Evolutionary conservation across 30 jellyfish, hydroid and myxozoan genomes (phyloP).

Genomic region (Pseudorhiza aurosa): DNA sequence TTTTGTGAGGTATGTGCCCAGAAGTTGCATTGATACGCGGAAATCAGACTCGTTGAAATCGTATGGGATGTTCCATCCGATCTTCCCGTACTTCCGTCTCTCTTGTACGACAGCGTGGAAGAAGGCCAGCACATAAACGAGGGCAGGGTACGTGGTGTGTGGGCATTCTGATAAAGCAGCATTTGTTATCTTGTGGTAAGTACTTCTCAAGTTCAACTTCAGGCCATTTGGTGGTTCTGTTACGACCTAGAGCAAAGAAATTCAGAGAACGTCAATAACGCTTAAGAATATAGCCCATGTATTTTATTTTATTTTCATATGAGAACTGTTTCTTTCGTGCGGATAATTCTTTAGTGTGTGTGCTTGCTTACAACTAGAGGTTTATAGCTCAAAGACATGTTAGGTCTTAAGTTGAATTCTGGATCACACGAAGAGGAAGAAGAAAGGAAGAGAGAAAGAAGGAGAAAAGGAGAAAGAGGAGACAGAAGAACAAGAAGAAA

Average conservation of each 20-base stretch:
- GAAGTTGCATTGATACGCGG: slow-evolving; percentile 94
- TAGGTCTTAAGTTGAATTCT: too few species aligned
- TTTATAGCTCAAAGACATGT: too few species aligned
- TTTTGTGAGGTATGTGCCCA: slow-evolving; percentile 83
- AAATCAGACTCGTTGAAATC: slow-evolving; percentile 95
- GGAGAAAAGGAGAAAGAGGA: too few species aligned
- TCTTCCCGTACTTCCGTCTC: slow-evolving; percentile 91
- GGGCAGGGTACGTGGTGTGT: slow-evolving; percentile 89
- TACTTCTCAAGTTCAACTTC: slow-evolving; percentile 87
- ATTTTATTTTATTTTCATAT: too few species aligned
- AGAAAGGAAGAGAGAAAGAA: too few species aligned
- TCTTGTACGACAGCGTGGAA: slow-evolving; percentile 98
- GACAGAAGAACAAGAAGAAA: too few species aligned
- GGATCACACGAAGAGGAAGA: too few species aligned
- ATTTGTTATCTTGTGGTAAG: slow-evolving; percentile 79
- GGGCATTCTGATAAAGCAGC: slow-evolving; percentile 81
- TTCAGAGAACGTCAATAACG: too few species aligned
- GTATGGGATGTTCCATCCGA: slow-evolving; percentile 93
- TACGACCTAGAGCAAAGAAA: slow-evolving; percentile 77
- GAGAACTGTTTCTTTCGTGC: too few species aligned
- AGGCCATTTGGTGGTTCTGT: slow-evolving; percentile 97
- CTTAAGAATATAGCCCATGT: neutral
- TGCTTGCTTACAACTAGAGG: too few species aligned
- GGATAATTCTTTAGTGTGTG: too few species aligned
- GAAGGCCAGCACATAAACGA: slow-evolving; percentile 88